A percentile compares a stretch with the other conserved stretches of the same genome.
phyloP scores from a whole-genome alignment of 2,797 vertebrate species.

The Pseudotriccus pelzelni region DNA sequence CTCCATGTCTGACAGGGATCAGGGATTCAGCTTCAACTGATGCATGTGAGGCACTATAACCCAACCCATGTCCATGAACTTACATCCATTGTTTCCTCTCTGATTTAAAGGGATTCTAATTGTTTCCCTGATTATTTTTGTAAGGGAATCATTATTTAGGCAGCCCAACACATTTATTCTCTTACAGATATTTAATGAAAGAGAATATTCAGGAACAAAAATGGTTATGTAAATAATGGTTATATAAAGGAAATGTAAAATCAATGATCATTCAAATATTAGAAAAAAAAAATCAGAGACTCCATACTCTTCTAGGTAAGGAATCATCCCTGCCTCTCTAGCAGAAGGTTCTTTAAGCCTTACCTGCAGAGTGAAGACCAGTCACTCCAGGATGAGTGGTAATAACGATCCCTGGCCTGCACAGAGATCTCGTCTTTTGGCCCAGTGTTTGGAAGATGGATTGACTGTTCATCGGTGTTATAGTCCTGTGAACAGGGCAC shows the following conservation, averaged over 20 bases:
- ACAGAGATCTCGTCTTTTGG: slow-evolving; percentile 36
- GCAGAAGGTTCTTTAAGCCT: neutral
- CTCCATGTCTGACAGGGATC: fast-evolving
- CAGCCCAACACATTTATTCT: neutral
- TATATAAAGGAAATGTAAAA: neutral
- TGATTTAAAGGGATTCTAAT: neutral
- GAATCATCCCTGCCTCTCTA: neutral
- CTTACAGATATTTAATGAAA: neutral
- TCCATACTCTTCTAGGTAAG: neutral
- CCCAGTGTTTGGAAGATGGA: neutral
- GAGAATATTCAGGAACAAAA: neutral
- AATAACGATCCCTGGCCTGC: slow-evolving; percentile 73
- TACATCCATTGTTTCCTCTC: neutral
- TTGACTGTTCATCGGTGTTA: neutral
- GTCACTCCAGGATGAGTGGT: slow-evolving; percentile 72
- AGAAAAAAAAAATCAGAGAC: neutral
- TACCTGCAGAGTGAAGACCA: slow-evolving; percentile 66
- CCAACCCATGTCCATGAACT: neutral
- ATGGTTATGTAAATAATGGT: too few relatives aligned
- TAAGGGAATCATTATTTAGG: neutral
- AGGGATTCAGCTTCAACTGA: neutral
- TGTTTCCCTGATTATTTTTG: neutral
- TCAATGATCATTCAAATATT: neutral
- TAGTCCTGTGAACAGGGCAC: neutral
- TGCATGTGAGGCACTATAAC: neutral